Base-by-base conservation (phyloP, 2,888 invertebrate genomes). In the Nomada goodeniana region DNA sequence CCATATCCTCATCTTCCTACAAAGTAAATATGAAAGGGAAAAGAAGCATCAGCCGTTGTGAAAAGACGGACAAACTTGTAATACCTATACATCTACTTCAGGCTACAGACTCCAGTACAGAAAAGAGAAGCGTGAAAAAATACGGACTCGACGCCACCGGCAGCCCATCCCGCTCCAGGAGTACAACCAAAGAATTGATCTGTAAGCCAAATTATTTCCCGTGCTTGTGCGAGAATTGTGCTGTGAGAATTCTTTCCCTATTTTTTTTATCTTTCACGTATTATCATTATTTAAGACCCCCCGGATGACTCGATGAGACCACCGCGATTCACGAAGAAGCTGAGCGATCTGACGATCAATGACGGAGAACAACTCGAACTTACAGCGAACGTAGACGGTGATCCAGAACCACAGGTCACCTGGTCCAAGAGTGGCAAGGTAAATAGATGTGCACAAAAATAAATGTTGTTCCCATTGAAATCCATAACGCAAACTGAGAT, bases 361-460 rank as follows among this genome's bases (percentile, higher is more conserved):
- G 99, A 99, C 94, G 99, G 98, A n/a, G 97, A 98, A 83, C 96
- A 97, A 80, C 95, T 98, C 76, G 96, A 97, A 88, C 95, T 99
- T 86, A 96, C 96, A 18, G 98, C 97, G 86, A 96, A 97, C 85
- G 97, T 98, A 69, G 96, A 96, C 87, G 98, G 98, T 18, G 98
- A 98, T 94, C 98, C 99, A 64, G 98, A 98, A 93, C 98, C 99
- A 0, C 96, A 98, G 92, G 96, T 98, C 60, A 96, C 96, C 87
- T 99, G 98, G 98, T 96, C 95, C 91, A 98, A 98, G 95, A 97
- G 98, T 92, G 97, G 96, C n/a, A 96, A 97, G 94, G 96, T 95
- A 81, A 93, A 93, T 83, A 50, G 36, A 36, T 7, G 5, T 36
- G 36, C 36, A 36, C 0, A 1, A 44, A 53, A n/a, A 20, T 9